Conservation (phyloP, 1,140 invertebrate genomes). For the Drosophila dunni region DNA sequence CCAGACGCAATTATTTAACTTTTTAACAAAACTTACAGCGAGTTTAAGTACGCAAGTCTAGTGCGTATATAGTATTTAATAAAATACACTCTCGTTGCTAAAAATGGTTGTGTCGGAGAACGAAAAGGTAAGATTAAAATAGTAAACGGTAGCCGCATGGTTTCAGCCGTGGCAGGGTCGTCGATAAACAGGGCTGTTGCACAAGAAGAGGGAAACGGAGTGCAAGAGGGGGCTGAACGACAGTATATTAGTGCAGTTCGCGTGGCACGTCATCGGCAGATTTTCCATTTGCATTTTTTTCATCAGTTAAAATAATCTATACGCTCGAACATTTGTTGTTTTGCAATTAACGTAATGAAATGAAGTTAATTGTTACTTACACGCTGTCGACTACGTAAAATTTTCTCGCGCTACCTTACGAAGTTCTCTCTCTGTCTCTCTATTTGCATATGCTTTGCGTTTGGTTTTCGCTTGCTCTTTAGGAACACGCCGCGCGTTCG, state of each 20-base stretch:
- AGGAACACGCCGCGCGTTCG: conserved; percentile 40
- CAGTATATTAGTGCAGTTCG: conserved; percentile 51
- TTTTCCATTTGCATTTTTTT: conserved; percentile 54
- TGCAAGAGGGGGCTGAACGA: conserved; percentile 32
- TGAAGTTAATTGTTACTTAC: conserved; percentile 50
- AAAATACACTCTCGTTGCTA: conserved; percentile 33
- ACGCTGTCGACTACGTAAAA: conserved; percentile 62
- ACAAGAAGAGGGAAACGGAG: conserved; percentile 55
- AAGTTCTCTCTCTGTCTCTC: conserved; percentile 39
- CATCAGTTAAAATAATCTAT: conserved; percentile 38
- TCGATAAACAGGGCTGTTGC: conserved; percentile 75
- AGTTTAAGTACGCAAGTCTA: conserved; percentile 46
- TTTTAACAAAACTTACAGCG: conserved; percentile 39
- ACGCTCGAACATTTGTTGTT: conserved; percentile 23
- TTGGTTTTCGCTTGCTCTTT: conserved; percentile 57
- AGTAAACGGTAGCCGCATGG: conserved; percentile 60
- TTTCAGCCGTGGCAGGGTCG: conserved; percentile 68
- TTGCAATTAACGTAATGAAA: conserved; percentile 41
- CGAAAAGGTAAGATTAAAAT: conserved; percentile 66
- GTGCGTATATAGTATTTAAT: conserved; percentile 54
- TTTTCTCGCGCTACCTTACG: conserved; percentile 38
- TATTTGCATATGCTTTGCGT: conserved; percentile 66
- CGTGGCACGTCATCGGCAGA: conserved; percentile 66
- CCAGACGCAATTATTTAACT: conserved; percentile 62
- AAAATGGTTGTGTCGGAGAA: conserved; percentile 75